Evolutionary conservation across 2,888 invertebrate genomes (phyloP).

Genomic region (Brenthis ino): DNA sequence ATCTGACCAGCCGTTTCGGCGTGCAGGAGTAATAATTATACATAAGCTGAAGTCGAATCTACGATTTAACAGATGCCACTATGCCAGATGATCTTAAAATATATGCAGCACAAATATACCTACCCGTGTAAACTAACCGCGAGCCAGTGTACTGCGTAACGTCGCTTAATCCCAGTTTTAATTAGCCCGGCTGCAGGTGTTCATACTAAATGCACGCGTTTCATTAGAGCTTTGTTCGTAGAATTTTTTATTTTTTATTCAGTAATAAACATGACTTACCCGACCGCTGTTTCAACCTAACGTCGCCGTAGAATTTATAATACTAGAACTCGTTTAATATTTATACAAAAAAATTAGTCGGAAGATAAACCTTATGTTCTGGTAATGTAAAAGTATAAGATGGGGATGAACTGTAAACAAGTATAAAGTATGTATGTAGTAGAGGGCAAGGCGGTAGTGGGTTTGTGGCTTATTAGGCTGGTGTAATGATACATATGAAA

Average conservation of each 20-base stretch:
- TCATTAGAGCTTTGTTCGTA: conserved; percentile 24
- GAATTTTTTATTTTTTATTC: conserved; percentile 25
- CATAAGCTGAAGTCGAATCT: not conserved
- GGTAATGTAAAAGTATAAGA: too few species aligned
- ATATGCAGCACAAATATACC: not conserved
- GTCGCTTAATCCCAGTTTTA: conserved; percentile 29
- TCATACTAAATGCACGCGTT: conserved; percentile 31
- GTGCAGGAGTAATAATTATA: not conserved
- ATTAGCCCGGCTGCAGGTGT: conserved; percentile 29
- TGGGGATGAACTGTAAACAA: too few species aligned
- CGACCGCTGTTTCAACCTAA: conserved; percentile 6
- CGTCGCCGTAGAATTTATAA: too few species aligned
- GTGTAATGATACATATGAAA: too few species aligned
- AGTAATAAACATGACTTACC: conserved; percentile 25
- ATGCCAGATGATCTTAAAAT: not conserved
- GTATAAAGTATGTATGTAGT: too few species aligned
- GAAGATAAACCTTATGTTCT: too few species aligned
- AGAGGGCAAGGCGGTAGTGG: too few species aligned
- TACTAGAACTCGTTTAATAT: too few species aligned
- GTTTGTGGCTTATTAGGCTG: too few species aligned
- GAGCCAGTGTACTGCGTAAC: conserved; percentile 3
- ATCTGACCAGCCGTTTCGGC: too few species aligned
- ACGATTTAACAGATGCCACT: not conserved
- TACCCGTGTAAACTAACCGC: conserved; percentile 13
- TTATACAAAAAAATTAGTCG: too few species aligned